phyloP scores from a whole-genome alignment of 2,797 vertebrate species.

The Squalus acanthias region DNA sequence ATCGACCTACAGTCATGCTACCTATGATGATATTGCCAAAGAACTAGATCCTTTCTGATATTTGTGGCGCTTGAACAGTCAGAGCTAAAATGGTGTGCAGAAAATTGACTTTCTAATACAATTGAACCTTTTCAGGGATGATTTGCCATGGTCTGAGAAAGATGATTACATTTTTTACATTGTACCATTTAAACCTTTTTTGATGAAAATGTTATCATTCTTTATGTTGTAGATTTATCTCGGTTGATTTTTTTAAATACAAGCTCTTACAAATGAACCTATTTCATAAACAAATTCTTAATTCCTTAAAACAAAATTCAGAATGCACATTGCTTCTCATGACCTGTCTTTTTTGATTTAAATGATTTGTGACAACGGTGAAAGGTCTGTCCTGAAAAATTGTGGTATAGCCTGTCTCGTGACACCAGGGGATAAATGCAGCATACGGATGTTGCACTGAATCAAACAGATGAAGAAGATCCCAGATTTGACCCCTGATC shows the following conservation, averaged over 20 bases:
- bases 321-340: neutral
- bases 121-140: neutral
- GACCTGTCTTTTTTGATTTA: neutral
- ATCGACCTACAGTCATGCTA: neutral
- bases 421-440: neutral
- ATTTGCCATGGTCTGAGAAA: neutral
- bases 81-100: neutral
- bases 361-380: neutral
- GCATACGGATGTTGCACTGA: no score
- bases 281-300: neutral
- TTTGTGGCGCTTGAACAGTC: neutral
- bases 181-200: neutral
- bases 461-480: no score
- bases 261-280: neutral
- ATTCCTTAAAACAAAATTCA: neutral
- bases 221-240: neutral
- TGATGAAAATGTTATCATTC: neutral
- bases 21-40: conserved; percentile 6
- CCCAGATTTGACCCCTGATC: no score
- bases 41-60: neutral
- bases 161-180: neutral
- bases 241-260: neutral
- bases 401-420: neutral
- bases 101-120: neutral
- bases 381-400: neutral